Percentiles rank a stretch among this genome's conserved stretches.
These are phyloP conservation scores for Chiroxiphia lanceolata DNA, from an alignment of 2,797 vertebrate genomes.

Conservation along the genomic window DNA sequence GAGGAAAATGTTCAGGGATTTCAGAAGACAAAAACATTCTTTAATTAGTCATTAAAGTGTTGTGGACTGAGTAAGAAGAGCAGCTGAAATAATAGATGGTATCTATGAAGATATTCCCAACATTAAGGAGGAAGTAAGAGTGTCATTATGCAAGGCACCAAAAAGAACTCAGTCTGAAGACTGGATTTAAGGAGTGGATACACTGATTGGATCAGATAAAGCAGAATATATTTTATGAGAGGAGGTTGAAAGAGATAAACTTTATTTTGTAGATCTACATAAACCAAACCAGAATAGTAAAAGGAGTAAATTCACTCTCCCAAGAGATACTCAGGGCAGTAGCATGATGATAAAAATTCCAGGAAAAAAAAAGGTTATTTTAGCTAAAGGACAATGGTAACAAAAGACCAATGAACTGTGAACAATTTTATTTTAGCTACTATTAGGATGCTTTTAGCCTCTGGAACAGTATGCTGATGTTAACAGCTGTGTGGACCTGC, in stretches of 20 bases:
- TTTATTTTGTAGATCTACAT: neutral
- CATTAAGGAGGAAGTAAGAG: neutral
- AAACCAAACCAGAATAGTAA: neutral
- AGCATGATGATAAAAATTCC: neutral
- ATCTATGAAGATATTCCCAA: neutral
- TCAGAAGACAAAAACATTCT: neutral
- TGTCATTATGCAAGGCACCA: neutral
- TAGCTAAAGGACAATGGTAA: neutral
- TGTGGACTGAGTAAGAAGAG: neutral
- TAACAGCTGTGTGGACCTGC: neutral
- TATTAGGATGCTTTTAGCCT: neutral
- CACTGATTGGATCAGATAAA: neutral
- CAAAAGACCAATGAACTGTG: neutral
- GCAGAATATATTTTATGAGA: neutral
- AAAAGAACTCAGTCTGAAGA: neutral
- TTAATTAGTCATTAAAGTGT: neutral
- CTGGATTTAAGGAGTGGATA: neutral
- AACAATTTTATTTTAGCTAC: neutral
- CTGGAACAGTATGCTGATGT: neutral
- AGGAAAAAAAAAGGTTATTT: neutral
- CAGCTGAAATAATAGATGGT: slow-evolving; percentile 32
- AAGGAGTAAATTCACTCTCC: neutral
- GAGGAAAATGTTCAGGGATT: neutral
- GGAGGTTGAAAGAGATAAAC: neutral
- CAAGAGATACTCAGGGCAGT: neutral